phyloP scores from a whole-genome alignment of 2,797 vertebrate genomes.

The Diglossa cyanea region DNA sequence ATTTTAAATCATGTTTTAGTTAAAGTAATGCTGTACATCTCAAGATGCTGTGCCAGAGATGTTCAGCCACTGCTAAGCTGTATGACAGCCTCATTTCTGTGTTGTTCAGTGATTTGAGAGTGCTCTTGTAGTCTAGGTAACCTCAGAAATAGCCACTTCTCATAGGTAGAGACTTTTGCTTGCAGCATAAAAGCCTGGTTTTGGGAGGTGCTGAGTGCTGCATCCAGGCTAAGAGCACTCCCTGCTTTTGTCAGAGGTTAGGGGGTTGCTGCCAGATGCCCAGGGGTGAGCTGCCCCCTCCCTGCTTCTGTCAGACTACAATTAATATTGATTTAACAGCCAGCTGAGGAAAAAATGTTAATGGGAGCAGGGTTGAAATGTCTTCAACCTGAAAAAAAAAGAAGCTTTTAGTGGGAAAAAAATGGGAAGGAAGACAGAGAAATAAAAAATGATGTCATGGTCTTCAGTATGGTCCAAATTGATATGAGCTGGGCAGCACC shows the following conservation, averaged over 20 bases:
- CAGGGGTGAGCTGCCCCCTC: background rate
- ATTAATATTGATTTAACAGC: background rate
- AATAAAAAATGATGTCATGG: background rate
- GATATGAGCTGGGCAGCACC: background rate
- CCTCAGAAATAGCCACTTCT: slow-evolving; percentile 34
- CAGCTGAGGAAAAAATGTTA: background rate
- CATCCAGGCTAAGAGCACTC: background rate
- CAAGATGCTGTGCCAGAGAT: background rate
- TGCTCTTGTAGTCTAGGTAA: slow-evolving; percentile 59
- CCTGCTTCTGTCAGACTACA: background rate
- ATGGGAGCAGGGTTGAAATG: background rate
- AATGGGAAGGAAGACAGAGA: background rate
- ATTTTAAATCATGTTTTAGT: slow-evolving; percentile 6
- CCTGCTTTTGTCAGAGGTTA: background rate
- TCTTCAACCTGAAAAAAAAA: background rate
- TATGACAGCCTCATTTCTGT: background rate
- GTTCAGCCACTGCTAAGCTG: background rate
- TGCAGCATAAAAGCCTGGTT: background rate
- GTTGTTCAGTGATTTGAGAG: background rate
- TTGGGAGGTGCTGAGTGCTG: background rate
- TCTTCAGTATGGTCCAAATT: background rate
- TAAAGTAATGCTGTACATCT: background rate
- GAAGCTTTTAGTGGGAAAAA: background rate
- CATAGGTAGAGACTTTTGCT: background rate
- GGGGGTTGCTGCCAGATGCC: background rate